Conservation (phyloP, 2,797 vertebrate species). For the Gymnothorax reevesii region DNA sequence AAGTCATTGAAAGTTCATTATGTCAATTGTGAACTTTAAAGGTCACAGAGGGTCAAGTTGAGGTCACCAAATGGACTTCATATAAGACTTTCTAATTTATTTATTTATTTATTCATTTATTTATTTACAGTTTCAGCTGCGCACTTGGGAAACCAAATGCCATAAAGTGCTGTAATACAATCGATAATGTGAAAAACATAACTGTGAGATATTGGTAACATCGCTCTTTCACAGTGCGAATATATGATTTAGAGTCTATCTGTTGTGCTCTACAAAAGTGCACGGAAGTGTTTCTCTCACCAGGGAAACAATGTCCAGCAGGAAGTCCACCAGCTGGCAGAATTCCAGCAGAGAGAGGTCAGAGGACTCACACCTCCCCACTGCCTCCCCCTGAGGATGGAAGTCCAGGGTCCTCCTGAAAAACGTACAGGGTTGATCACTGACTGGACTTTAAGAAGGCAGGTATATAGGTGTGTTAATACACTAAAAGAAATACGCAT, state of each 20-base stretch:
- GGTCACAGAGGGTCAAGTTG: too few relatives aligned
- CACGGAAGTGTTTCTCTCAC: constrained; percentile 71
- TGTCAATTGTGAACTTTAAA: too few relatives aligned
- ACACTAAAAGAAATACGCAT: not conserved
- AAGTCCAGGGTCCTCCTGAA: constrained; percentile 82
- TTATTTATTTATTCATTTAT: too few relatives aligned
- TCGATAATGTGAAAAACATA: too few relatives aligned
- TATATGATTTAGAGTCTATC: not conserved
- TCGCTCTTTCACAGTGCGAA: not conserved
- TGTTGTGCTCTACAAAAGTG: not conserved
- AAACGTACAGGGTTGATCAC: constrained; percentile 11
- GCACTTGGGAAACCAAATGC: too few relatives aligned
- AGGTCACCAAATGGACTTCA: too few relatives aligned
- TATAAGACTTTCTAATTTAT: too few relatives aligned
- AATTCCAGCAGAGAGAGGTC: constrained; percentile 89
- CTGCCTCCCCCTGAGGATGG: constrained; percentile 68
- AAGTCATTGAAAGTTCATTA: too few relatives aligned
- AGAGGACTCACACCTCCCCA: constrained; percentile 70
- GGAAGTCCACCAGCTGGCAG: constrained; percentile 95
- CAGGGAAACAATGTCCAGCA: constrained; percentile 98
- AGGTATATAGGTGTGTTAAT: not conserved
- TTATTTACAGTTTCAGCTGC: too few relatives aligned
- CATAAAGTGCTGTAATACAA: too few relatives aligned
- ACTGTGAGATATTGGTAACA: too few relatives aligned
- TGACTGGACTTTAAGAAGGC: not conserved